These are phyloP conservation scores for Oxygymnocypris stewartii DNA, from an alignment of 2,113 vertebrate species.

Conservation along the genomic window DNA sequence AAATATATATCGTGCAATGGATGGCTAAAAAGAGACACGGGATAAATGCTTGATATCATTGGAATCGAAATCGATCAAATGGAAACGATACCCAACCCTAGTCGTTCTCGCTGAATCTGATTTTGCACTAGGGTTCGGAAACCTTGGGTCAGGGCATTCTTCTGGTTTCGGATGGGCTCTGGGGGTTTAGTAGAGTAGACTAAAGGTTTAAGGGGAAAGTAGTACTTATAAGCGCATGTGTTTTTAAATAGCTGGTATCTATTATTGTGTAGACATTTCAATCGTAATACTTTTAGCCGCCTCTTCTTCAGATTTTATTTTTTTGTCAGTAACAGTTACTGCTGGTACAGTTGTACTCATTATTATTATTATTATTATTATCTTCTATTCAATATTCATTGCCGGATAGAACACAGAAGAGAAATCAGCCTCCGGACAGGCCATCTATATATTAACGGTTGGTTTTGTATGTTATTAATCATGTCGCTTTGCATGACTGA, in stretches of 20 bases:
- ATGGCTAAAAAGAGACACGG: no score
- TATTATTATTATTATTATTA: constrained; percentile 68
- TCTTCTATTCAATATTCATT: constrained; percentile 79
- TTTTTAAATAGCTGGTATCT: constrained; percentile 98
- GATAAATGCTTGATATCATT: no score
- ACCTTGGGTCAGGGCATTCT: constrained; percentile 71
- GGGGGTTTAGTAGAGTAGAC: constrained; percentile 80
- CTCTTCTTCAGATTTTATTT: constrained; percentile 80
- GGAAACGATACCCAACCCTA: no score
- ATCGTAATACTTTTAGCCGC: constrained; percentile 85
- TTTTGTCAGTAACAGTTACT: constrained; percentile 91
- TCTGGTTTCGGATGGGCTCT: constrained; percentile 65
- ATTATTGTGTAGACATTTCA: constrained; percentile 92
- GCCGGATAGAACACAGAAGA: constrained; percentile 64
- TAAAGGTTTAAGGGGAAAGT: constrained; percentile 77
- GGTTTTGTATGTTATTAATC: constrained; percentile 67
- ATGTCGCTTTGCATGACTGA: constrained; percentile 66
- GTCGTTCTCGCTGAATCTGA: no score
- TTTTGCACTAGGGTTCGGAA: no score
- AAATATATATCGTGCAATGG: no score
- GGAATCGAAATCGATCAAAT: no score
- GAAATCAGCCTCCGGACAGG: constrained; percentile 83
- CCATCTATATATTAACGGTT: constrained; percentile 62
- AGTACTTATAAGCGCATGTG: constrained; percentile 87
- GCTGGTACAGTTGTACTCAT: constrained; percentile 98